Evolutionary conservation across 2,797 vertebrate species (phyloP), one percentile per base, ranked within the genome.

Genomic region (Trachurus trachurus): DNA sequence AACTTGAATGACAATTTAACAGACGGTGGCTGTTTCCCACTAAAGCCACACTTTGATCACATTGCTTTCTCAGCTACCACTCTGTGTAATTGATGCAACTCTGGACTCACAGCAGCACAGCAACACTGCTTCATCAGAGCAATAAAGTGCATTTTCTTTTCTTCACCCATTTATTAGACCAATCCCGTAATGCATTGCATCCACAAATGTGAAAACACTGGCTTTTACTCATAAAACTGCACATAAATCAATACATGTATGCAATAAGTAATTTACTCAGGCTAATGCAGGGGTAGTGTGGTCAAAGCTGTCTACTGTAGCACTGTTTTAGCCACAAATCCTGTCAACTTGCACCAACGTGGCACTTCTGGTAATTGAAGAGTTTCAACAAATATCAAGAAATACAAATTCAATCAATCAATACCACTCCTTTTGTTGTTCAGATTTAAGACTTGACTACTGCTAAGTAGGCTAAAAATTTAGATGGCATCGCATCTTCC

Each of bases 231-330:
- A 78, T 57, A 62, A 71, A 54, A 26, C 47, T 56, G 29, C n/a
- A 13, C 12, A 11, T 45, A 76, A 82, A 87, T 88, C 83, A 78
- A 88, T 90, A 74, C 5, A 5, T n/a, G 6, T 78, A 61, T 71
- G 71, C 68, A 4, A n/a, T 71, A 34, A 83, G 56, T 84, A 59
- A 83, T 81, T 81, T 69, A 76, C 11, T 34, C 50, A 21, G 15
- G 66, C 44, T 74, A 54, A 66, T 37, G 70, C 31, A 58, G 52
- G 21, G 64, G 47, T 42, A 29, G 57, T 9, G 26, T 52, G n/a
- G 26, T 72, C 63, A 74, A 29, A 58, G 53, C 71, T 64, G 40
- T 63, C 26, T 26, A 26, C 13, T 45, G 64, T 34, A 15, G 15
- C 37, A 37, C 58, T 19, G 29, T 45, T 39, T 54, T 11, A 59